Evolutionary conservation across 2,888 invertebrate species (phyloP).

Genomic region (Caenorhabditis macrosperma): DNA sequence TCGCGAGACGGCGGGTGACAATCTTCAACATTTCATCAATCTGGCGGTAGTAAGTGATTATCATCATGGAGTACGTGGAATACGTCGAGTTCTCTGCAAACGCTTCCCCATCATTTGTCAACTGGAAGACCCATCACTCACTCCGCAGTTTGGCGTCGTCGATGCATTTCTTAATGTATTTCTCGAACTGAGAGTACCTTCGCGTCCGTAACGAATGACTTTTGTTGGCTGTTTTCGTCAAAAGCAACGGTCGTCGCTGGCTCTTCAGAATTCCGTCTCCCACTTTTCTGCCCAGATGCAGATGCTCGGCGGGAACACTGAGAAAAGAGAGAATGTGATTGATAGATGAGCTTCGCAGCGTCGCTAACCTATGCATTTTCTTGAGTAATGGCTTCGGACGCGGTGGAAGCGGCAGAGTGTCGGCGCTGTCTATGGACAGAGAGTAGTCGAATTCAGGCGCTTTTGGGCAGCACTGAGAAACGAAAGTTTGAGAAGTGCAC

Average conservation of each 20-base stretch:
- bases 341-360: slow-evolving; percentile 13
- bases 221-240: slow-evolving; percentile 53
- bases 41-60: slow-evolving; percentile 66
- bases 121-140: neutral
- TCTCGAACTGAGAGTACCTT: slow-evolving; percentile 64
- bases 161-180: slow-evolving; percentile 67
- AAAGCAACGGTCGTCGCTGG: slow-evolving; percentile 37
- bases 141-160: slow-evolving; percentile 64
- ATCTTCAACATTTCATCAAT: slow-evolving; percentile 67
- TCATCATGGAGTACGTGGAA: slow-evolving; percentile 63
- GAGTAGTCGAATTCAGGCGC: slow-evolving; percentile 53
- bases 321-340: slow-evolving; percentile 21
- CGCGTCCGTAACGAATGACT: slow-evolving; percentile 54
- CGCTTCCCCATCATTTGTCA: neutral
- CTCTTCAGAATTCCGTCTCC: slow-evolving; percentile 73
- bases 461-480: slow-evolving; percentile 56
- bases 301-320: slow-evolving; percentile 69
- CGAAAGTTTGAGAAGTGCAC: neutral
- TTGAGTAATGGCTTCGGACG: slow-evolving; percentile 64
- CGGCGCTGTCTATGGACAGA: slow-evolving; percentile 61
- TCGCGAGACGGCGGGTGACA: slow-evolving; percentile 47
- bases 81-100: slow-evolving; percentile 59
- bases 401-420: slow-evolving; percentile 54
- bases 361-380: slow-evolving; percentile 64
- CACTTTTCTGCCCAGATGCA: slow-evolving; percentile 70